A percentile compares a stretch with the other conserved stretches of the same genome.
Evolutionary conservation across 2,797 vertebrate genomes (phyloP).

Genomic region (Scomberomorus guttatus): DNA sequence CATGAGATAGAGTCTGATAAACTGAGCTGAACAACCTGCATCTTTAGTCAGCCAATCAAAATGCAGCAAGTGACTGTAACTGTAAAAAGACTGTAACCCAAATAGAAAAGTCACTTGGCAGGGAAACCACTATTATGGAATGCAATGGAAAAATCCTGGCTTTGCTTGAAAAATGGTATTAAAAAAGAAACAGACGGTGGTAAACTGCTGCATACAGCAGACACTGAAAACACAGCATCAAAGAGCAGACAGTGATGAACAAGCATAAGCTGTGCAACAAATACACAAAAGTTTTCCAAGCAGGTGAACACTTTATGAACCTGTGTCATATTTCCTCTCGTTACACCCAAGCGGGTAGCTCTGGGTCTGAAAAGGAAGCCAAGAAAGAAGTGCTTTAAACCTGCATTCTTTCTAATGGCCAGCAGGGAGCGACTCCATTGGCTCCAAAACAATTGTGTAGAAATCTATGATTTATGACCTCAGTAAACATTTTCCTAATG

Average conservation of each 20-base stretch:
- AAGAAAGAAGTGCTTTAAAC: too few species aligned
- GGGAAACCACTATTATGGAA: neutral
- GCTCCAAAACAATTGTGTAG: too few species aligned
- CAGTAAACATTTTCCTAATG: too few species aligned
- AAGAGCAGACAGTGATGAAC: slow-evolving; percentile 5
- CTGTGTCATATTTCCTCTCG: slow-evolving; percentile 48
- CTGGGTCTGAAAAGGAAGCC: too few species aligned
- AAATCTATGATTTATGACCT: too few species aligned
- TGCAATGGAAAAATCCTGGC: neutral
- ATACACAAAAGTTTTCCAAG: slow-evolving; percentile 24
- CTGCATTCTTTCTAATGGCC: too few species aligned
- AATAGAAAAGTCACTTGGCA: neutral
- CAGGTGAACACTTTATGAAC: slow-evolving; percentile 60
- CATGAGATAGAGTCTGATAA: too few species aligned
- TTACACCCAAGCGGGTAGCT: neutral
- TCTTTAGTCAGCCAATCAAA: neutral
- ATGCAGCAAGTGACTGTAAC: neutral
- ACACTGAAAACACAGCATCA: neutral
- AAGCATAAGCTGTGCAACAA: slow-evolving; percentile 11
- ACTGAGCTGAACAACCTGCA: too few species aligned
- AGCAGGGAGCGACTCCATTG: too few species aligned
- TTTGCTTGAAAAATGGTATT: slow-evolving; percentile 5
- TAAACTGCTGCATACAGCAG: slow-evolving; percentile 9
- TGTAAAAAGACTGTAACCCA: neutral
- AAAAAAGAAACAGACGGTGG: neutral